phyloP scores from a whole-genome alignment of 1,140 invertebrate species.

The Lepidurus arcticus region DNA sequence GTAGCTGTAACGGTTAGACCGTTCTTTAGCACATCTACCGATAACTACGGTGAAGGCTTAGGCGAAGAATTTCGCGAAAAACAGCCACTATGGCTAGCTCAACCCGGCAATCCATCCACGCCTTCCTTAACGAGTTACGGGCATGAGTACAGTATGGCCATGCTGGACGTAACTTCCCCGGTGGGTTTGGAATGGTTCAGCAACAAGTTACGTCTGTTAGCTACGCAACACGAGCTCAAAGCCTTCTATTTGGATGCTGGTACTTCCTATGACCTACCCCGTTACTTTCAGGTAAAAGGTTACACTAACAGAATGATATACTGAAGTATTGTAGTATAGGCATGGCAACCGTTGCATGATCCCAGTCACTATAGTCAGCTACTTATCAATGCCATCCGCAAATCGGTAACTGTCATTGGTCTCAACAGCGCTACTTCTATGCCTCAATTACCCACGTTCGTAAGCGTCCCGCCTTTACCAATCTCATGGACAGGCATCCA shows the following conservation, averaged over 20 bases:
- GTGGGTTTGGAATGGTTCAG: constrained; percentile 71
- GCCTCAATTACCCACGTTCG: constrained; percentile 76
- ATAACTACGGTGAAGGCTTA: constrained; percentile 70
- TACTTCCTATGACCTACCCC: constrained; percentile 76
- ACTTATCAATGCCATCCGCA: constrained; percentile 45
- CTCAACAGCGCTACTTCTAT: constrained; percentile 73
- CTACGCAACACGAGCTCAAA: constrained; percentile 70
- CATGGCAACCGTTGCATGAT: not conserved
- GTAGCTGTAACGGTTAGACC: constrained; percentile 77
- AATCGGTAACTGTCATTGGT: constrained; percentile 63
- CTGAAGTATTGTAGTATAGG: constrained; percentile 57
- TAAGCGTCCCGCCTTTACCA: constrained; percentile 75
- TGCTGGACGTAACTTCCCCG: constrained; percentile 78
- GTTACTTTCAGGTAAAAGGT: constrained; percentile 67
- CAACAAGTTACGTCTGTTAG: constrained; percentile 62
- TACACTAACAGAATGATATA: constrained; percentile 48
- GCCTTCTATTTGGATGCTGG: constrained; percentile 87
- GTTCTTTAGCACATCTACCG: constrained; percentile 76
- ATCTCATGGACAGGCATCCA: constrained; percentile 84
- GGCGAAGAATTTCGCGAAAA: constrained; percentile 43
- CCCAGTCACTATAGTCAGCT: constrained; percentile 45
- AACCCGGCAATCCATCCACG: constrained; percentile 59
- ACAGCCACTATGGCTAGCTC: constrained; percentile 58
- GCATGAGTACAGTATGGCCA: constrained; percentile 64
- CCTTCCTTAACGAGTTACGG: constrained; percentile 71